These are phyloP conservation scores for Parnassius glacialis DNA, from an alignment of 2,888 invertebrate genomes.

Conservation along the genomic window DNA sequence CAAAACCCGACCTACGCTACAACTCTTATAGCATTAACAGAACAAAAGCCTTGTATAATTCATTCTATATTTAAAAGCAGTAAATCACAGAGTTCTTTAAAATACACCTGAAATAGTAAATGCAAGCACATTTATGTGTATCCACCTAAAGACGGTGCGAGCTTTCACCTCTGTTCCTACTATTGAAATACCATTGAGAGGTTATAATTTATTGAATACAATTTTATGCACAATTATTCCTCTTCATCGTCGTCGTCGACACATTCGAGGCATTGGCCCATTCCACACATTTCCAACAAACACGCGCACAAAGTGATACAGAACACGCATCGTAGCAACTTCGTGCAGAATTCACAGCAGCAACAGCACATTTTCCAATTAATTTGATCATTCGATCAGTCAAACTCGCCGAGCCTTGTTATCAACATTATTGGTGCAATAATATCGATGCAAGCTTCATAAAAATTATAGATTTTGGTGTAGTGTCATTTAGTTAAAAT, in stretches of 20 bases:
- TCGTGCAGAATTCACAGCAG: conserved; percentile 35
- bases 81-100: too few species aligned
- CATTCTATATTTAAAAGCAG: too few species aligned
- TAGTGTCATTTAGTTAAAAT: background rate
- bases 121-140: too few species aligned
- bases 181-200: too few species aligned
- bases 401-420: background rate
- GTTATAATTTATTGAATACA: background rate
- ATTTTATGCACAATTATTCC: background rate
- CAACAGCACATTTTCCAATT: conserved; percentile 44
- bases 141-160: too few species aligned
- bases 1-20: too few species aligned
- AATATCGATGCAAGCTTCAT: background rate
- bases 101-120: too few species aligned
- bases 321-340: conserved; percentile 29
- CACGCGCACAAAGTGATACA: conserved; percentile 32
- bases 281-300: conserved; percentile 42
- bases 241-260: conserved; percentile 23
- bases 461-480: background rate
- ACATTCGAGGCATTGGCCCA: conserved; percentile 35
- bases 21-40: too few species aligned
- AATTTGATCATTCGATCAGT: conserved; percentile 7
- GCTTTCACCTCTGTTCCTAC: too few species aligned
- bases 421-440: background rate
- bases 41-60: too few species aligned